Percentiles rank a stretch among this genome's conserved stretches.
Conservation (phyloP, 1,140 invertebrate species). For the Coptotermes formosanus region DNA sequence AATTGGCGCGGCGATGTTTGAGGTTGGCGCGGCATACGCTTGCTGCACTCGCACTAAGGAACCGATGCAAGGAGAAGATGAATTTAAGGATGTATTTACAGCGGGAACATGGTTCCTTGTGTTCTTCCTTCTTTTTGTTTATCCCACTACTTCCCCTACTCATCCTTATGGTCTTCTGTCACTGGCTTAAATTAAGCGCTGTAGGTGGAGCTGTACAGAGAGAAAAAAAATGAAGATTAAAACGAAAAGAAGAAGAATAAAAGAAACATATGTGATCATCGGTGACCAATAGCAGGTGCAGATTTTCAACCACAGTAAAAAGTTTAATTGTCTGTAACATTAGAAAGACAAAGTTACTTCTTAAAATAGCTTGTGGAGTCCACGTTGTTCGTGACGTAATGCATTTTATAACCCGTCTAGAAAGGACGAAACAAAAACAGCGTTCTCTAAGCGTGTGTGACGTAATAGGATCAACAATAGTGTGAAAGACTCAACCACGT, state of each 20-base stretch:
- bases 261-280: background rate
- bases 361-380: background rate
- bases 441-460: background rate
- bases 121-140: background rate
- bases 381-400: slow-evolving; percentile 5
- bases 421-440: background rate
- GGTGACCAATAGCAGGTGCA: background rate
- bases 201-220: background rate
- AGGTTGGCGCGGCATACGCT: background rate
- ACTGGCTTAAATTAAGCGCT: background rate
- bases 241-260: background rate
- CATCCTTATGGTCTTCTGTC: background rate
- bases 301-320: background rate
- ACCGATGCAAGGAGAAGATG: background rate
- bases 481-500: background rate
- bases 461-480: background rate
- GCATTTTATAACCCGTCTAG: background rate
- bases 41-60: background rate
- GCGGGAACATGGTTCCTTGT: background rate
- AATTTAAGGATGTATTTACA: background rate
- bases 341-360: background rate
- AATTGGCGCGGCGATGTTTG: no score
- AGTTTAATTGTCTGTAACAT: background rate
- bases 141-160: background rate
- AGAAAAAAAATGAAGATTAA: background rate